Percentiles rank a stretch among this genome's conserved stretches.
phyloP scores from a whole-genome alignment of 2,113 vertebrate genomes.

The Eptesicus fuscus region DNA sequence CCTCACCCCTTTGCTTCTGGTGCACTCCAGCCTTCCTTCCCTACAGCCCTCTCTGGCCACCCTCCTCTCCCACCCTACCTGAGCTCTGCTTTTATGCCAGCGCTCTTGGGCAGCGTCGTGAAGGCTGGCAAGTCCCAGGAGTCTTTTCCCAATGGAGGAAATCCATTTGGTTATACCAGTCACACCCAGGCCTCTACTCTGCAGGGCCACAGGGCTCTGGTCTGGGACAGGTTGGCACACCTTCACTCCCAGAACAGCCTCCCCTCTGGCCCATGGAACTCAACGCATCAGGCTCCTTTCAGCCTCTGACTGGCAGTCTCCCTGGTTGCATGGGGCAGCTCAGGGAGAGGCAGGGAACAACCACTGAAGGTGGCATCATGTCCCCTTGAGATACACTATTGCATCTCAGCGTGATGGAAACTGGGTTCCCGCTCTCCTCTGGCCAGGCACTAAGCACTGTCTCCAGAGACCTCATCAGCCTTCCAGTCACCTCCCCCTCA shows the following conservation, averaged over 20 bases:
- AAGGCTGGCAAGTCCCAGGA: neutral
- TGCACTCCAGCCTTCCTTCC: neutral
- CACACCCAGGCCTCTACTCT: neutral
- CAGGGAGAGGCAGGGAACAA: neutral
- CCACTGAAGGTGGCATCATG: accelerated
- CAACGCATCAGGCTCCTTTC: neutral
- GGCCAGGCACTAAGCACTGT: neutral
- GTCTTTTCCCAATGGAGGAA: neutral
- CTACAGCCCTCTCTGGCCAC: neutral
- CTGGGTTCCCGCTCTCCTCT: neutral
- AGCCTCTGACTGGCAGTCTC: neutral
- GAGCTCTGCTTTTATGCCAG: neutral
- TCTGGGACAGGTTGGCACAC: neutral
- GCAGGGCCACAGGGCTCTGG: neutral
- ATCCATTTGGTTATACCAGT: constrained; percentile 18
- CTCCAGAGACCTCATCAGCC: neutral
- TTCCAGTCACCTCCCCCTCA: neutral
- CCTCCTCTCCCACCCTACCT: neutral
- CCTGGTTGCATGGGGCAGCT: neutral
- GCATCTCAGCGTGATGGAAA: accelerated
- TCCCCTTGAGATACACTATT: neutral
- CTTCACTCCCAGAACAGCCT: neutral
- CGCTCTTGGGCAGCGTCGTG: accelerated
- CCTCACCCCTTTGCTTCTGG: neutral
- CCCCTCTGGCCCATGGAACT: neutral